phyloP scores from a whole-genome alignment of 92 coral and sea anemone species.

The Epizoanthus fatuus region DNA sequence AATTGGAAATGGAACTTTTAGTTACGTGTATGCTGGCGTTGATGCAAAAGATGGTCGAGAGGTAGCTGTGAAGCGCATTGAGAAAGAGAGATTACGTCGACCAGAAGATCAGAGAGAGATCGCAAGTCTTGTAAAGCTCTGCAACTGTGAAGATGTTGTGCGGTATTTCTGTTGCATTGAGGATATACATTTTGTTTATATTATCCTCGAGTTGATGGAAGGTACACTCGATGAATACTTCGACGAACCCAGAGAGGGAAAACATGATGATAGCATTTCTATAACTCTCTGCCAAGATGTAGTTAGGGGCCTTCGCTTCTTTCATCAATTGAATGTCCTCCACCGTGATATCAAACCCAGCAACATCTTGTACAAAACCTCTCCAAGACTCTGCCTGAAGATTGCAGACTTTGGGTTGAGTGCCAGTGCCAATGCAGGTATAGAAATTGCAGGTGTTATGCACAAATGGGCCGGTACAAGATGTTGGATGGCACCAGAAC shows the following conservation, averaged over 20 bases:
- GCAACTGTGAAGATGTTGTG: conserved; percentile 64
- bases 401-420: conserved; percentile 76
- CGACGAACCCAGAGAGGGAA: neutral
- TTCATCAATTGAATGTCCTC: conserved; percentile 52
- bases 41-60: conserved; percentile 55
- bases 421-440: neutral
- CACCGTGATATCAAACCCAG: conserved; percentile 77
- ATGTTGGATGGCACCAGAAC: conserved; percentile 76
- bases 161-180: conserved; percentile 15
- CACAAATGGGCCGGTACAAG: conserved; percentile 59
- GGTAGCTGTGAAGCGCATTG: conserved; percentile 62
- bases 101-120: conserved; percentile 59
- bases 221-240: conserved; percentile 48
- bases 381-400: conserved; percentile 62
- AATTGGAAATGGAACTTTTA: conserved; percentile 47
- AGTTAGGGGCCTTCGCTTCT: conserved; percentile 34
- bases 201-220: conserved; percentile 67
- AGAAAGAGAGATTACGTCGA: conserved; percentile 38
- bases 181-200: conserved; percentile 23
- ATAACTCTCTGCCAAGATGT: conserved; percentile 56
- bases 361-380: conserved; percentile 56
- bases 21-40: conserved; percentile 58
- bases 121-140: conserved; percentile 40
- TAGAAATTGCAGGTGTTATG: conserved; percentile 23
- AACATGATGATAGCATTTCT: neutral